Percentiles rank a stretch among this genome's conserved stretches.
phyloP scores from a whole-genome alignment of 64 coral and sea anemone genomes.

The Dendrophyllia cribrosa region DNA sequence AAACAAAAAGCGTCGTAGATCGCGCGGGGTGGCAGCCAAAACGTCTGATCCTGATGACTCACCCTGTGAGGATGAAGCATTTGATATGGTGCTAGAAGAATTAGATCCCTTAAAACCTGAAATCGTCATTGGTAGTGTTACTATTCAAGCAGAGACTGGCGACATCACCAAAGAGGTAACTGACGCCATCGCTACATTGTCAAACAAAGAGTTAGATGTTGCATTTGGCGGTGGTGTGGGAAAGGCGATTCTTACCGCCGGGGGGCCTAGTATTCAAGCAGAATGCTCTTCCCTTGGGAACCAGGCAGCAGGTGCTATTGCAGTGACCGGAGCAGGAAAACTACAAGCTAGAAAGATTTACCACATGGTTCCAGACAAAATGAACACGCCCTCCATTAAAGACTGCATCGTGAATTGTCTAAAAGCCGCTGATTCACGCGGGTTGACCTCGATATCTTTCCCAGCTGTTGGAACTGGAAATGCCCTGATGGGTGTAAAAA shows the following conservation, averaged over 20 bases:
- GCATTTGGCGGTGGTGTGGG: neutral
- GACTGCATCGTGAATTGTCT: conserved; percentile 6
- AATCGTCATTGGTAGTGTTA: neutral
- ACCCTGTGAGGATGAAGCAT: neutral
- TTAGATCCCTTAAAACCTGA: neutral
- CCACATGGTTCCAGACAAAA: conserved; percentile 30
- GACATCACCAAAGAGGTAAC: conserved; percentile 33
- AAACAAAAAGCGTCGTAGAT: neutral
- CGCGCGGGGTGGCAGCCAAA: neutral
- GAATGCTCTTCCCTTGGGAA: conserved; percentile 20
- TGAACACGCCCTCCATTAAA: neutral
- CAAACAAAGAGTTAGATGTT: conserved; percentile 7
- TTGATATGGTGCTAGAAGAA: neutral
- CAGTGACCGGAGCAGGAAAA: conserved; percentile 22
- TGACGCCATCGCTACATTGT: conserved; percentile 39
- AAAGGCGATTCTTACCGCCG: neutral
- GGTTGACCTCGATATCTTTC: neutral
- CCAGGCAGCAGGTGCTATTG: conserved; percentile 21
- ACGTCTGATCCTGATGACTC: neutral
- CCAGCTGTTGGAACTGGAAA: conserved; percentile 24
- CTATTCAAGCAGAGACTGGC: conserved; percentile 32
- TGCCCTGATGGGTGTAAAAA: neutral
- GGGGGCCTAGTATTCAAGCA: conserved; percentile 11
- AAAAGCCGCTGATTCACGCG: neutral
- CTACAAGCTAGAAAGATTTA: conserved; percentile 30